phyloP scores from a whole-genome alignment of 2,888 invertebrate species.

The Coelinius sp. region DNA sequence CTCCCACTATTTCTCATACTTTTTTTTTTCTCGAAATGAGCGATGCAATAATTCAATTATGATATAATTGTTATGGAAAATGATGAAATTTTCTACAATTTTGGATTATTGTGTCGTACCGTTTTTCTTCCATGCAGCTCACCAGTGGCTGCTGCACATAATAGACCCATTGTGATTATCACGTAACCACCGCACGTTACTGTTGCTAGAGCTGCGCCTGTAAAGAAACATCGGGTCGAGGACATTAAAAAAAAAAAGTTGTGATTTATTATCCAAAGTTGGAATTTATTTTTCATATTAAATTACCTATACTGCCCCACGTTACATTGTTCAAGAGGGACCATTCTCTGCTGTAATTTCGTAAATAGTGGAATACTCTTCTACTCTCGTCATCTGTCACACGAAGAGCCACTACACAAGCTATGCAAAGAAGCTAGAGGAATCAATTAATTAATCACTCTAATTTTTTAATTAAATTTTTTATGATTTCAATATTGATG shows the following conservation, averaged over 20 bases:
- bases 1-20: background rate
- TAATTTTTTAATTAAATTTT: background rate
- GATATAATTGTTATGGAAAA: background rate
- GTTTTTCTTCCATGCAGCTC: slow-evolving; percentile 77
- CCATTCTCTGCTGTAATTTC: slow-evolving; percentile 83
- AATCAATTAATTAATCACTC: slow-evolving; percentile 13
- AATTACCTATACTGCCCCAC: slow-evolving; percentile 78
- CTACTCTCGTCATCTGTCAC: slow-evolving; percentile 82
- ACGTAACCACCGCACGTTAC: slow-evolving; percentile 75
- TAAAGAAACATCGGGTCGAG: slow-evolving; percentile 24
- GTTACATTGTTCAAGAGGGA: slow-evolving; percentile 81
- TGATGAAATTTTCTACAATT: background rate
- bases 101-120: slow-evolving; percentile 58
- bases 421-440: slow-evolving; percentile 77
- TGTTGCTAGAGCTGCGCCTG: slow-evolving; percentile 68
- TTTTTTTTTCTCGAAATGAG: background rate
- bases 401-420: slow-evolving; percentile 79
- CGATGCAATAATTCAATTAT: background rate
- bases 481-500: background rate
- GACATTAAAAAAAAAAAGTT: slow-evolving; percentile 32
- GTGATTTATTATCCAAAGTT: background rate
- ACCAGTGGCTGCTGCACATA: slow-evolving; percentile 77
- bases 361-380: slow-evolving; percentile 78
- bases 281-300: background rate
- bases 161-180: slow-evolving; percentile 79